Base-by-base conservation (phyloP, 1,140 invertebrate species). In the Ditylenchus dipsaci region DNA sequence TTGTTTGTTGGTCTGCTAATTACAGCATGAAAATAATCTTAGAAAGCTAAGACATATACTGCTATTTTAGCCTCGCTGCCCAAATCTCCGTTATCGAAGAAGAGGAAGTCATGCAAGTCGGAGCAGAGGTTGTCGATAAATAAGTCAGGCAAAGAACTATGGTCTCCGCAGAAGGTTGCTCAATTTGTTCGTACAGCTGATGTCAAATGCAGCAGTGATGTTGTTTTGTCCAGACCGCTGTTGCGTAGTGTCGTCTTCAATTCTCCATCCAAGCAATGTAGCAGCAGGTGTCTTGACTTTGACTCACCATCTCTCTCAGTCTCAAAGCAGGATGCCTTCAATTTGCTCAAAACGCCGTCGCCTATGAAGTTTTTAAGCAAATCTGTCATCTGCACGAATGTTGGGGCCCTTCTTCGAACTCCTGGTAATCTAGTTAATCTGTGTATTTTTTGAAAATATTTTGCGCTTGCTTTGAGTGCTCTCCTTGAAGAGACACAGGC, bases 291-390 rank as follows among this genome's bases (percentile, higher is more conserved):
- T 8, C n/a, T 21, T 17, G 49, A 53, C 8, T 53, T 53, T 53
- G n/a, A 53, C 8, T 53, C 49, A 53, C 49, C 49, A 17, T 53
- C 49, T 19, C n/a, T 26, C 8, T 19, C 49, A 7, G 49, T 17
- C 49, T 19, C 49, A 19, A 26, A 53, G 15, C 23, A 21, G 15
- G n/a, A 21, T 53, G 49, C n/a, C 23, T 26, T 26, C 8, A 53
- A 30, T 13, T 21, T 61, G 59, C 59, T 61, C 29, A 43, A 43
- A 27, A 61, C 29, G 3, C 59, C 59, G 8, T 61, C 59, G 38
- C 59, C 59, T 13, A 8, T n/a, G 29, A 61, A 61, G 29, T 8
- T 61, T 5, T 19, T 61, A 13, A 30, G 38, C n/a, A 30, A 43
- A 61, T 26, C 29, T 5, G 38, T 61, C 13, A 43, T 21, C 1